Evolutionary conservation across 64 coral and sea anemone species (phyloP), one percentile per base, ranked within the genome.

Genomic region (Stichodactyla mertensii): DNA sequence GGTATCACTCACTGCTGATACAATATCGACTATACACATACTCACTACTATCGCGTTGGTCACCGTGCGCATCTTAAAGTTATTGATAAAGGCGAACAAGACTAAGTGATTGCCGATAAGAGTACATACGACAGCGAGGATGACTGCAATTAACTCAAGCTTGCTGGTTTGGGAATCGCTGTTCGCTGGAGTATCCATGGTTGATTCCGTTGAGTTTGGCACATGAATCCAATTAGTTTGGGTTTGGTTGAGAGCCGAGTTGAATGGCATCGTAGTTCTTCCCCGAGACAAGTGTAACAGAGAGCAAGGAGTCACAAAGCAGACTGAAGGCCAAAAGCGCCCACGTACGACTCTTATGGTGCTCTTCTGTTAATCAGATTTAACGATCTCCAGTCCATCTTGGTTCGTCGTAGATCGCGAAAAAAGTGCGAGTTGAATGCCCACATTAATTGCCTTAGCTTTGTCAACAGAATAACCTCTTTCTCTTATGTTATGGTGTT

Each of bases 31-130:
- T 14, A 97, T 55, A 54, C 94, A 97, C 36, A 93, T 87, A 58
- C 93, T 97, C 5, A 97, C 60, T 0, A 97, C 90, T 57, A 97
- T 28, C 5, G 79, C 88, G 55, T 97, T 97, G 0, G 94, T 97
- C 51, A 80, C 86, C 5, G 94, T 97, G 83, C 86, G 74, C 91
- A 92, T 92, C n/a, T 97, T 97, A 78, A 89, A 88, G 71, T 97
- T 97, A 52, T 84, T 77, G 45, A 85, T 84, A 52, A 87, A 97
- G 7, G 85, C 82, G 71, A 88, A 87, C 4, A 92, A 18, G 54
- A 97, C 90, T 23, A 93, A 52, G 4, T 71, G 15, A 77, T 97
- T 97, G 14, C 91, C 88, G 9, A 86, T 18, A 19, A 97, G 55
- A 14, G 94, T 79, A 67, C 54, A 53, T 20, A 45, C 66, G 19